phyloP scores from a whole-genome alignment of 2,888 invertebrate genomes.

The Drosophila phalerata region DNA sequence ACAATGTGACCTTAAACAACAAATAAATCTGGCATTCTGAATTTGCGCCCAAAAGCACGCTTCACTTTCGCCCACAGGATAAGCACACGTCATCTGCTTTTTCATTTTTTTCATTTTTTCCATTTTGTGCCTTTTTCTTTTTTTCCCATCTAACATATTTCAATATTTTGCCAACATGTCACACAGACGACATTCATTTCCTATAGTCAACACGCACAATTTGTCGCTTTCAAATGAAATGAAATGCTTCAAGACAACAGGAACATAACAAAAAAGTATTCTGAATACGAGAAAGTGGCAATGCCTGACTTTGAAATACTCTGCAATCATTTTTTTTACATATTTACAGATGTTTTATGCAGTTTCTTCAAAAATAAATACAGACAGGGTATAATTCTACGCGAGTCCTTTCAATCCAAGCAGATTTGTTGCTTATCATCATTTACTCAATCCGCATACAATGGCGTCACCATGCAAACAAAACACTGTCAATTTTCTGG shows the following conservation, averaged over 20 bases:
- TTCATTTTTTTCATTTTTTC: constrained; percentile 16
- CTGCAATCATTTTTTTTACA: no score
- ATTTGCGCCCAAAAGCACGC: constrained; percentile 27
- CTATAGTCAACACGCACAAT: constrained; percentile 79
- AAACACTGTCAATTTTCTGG: neutral
- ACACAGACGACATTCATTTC: constrained; percentile 75
- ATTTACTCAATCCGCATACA: constrained; percentile 6
- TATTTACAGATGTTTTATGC: no score
- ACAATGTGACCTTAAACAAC: constrained; percentile 1
- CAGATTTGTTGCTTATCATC: no score
- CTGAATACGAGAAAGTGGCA: neutral
- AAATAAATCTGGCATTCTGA: constrained; percentile 31
- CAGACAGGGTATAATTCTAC: neutral
- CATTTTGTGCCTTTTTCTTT: constrained; percentile 2
- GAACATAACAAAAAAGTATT: constrained; percentile 25
- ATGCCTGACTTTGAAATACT: neutral
- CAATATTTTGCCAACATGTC: constrained; percentile 76
- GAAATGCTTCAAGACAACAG: constrained; percentile 57
- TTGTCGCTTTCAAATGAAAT: constrained; percentile 75
- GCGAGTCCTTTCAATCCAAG: neutral
- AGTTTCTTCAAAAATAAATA: neutral
- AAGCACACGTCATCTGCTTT: constrained; percentile 46
- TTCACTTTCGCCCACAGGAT: constrained; percentile 42
- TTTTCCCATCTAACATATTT: constrained; percentile 53
- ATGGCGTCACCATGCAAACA: neutral